These are phyloP conservation scores for Rostratula benghalensis DNA, from an alignment of 2,113 vertebrate genomes.

Conservation along the genomic window DNA sequence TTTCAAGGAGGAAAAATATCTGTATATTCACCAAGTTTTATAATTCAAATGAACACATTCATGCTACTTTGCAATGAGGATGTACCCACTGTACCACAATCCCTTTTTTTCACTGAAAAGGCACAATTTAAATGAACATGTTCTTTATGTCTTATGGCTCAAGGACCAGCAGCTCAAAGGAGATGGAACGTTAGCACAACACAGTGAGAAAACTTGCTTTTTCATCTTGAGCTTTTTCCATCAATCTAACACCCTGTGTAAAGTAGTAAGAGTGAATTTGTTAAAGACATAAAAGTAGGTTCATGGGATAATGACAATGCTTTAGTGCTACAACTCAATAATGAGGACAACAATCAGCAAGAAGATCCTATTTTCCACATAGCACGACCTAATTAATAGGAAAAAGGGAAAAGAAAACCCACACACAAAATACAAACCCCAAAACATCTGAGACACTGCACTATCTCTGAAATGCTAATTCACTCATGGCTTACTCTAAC, in stretches of 20 bases:
- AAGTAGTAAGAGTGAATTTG: not conserved
- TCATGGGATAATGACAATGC: conserved; percentile 10
- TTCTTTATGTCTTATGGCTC: not conserved
- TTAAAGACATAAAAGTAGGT: not conserved
- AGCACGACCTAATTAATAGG: not conserved
- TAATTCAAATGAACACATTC: not conserved
- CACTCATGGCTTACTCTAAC: not conserved
- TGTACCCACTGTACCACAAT: not conserved
- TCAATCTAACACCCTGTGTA: not conserved
- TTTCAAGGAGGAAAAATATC: not conserved
- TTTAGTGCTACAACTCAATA: conserved; percentile 24
- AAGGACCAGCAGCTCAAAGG: not conserved
- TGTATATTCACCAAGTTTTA: not conserved
- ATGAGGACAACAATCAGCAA: conserved; percentile 24
- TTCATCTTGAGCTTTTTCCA: not conserved
- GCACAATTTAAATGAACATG: not conserved
- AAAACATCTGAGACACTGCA: not conserved
- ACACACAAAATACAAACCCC: not conserved
- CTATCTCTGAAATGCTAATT: conserved; percentile 1
- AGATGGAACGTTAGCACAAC: not conserved
- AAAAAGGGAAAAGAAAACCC: not conserved
- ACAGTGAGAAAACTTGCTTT: not conserved
- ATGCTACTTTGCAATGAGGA: not conserved
- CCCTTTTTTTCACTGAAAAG: not conserved
- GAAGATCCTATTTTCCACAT: conserved; percentile 26